Evolutionary conservation across 2,888 invertebrate genomes (phyloP), one percentile per base, ranked within the genome.

Genomic region (Hemistola chrysoprasaria): DNA sequence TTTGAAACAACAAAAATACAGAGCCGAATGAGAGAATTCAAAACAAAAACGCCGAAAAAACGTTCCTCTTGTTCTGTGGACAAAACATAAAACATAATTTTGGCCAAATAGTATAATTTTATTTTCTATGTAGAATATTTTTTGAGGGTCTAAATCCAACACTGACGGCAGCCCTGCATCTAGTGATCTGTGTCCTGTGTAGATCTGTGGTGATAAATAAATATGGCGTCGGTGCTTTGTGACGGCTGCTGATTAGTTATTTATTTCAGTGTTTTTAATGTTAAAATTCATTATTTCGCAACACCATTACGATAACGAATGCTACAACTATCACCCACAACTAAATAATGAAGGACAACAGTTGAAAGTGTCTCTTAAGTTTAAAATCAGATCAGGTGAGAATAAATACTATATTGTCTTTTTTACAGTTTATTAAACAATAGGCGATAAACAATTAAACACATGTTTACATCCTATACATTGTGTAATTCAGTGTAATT

Each of bases 201-300:
- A n/a, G n/a, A n/a, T n/a, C 41, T 38, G 53, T 55, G 49, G 56
- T 51, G 40, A 46, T 56, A 50, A 55, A 57, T 55, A 61, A 61
- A 59, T 49, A 72, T 71, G 69, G 73, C 69, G 68, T 62, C 54
- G 28, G 20, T 56, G 57, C 58, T 60, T 62, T 65, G 65, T 65
- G 50, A 60, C 61, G 11, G 37, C 25, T 25, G 6, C 8, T 16
- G 4, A 16, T 16, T 16, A 3, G 10, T 5, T 6, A 16, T 23
- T 20, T 22, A 11, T 21, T 37, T 11, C 20, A 22, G 11, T 21
- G 6, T 11, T 11, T 16, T 10, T 21, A 22, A 11, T 16, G 6
- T 22, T 22, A 22, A 16, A 21, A 6, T 22, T 21, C 9, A 7
- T 8, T 1, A 22, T 11, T 21, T 39, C 8, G 22, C 10, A 35